phyloP scores from a whole-genome alignment of 2,888 invertebrate species.

The Caenorhabditis sp. region DNA sequence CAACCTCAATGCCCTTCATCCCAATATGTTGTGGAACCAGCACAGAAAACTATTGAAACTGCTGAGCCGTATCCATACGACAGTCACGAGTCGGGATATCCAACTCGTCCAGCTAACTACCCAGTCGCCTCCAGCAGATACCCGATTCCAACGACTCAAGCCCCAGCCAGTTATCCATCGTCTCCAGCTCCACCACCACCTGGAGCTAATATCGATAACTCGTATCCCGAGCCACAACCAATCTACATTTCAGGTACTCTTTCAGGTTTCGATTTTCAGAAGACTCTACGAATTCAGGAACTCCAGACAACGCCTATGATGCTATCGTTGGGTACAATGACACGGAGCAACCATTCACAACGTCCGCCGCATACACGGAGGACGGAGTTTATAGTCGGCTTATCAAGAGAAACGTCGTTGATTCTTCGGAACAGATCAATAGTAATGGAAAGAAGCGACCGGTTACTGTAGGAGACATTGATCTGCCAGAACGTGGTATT shows the following conservation, averaged over 20 bases:
- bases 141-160: conserved; percentile 39
- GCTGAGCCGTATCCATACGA: conserved; percentile 58
- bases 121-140: conserved; percentile 30
- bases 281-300: conserved; percentile 21
- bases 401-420: conserved; percentile 61
- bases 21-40: conserved; percentile 71
- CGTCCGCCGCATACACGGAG: conserved; percentile 65
- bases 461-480: conserved; percentile 75
- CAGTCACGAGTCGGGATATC: conserved; percentile 71
- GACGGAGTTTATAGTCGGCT: conserved; percentile 58
- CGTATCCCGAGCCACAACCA: conserved; percentile 57
- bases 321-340: conserved; percentile 53
- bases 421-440: conserved; percentile 32
- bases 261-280: not conserved
- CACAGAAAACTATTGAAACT: conserved; percentile 68
- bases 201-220: conserved; percentile 40
- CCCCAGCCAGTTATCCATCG: conserved; percentile 54
- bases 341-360: conserved; percentile 67
- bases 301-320: conserved; percentile 53
- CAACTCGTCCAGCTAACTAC: conserved; percentile 66
- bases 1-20: conserved; percentile 66
- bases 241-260: conserved; percentile 42
- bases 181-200: conserved; percentile 65
- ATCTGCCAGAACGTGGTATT: conserved; percentile 74
- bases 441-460: conserved; percentile 47